Evolutionary conservation across 2,113 vertebrate genomes (phyloP).

Genomic region (Vidua macroura): DNA sequence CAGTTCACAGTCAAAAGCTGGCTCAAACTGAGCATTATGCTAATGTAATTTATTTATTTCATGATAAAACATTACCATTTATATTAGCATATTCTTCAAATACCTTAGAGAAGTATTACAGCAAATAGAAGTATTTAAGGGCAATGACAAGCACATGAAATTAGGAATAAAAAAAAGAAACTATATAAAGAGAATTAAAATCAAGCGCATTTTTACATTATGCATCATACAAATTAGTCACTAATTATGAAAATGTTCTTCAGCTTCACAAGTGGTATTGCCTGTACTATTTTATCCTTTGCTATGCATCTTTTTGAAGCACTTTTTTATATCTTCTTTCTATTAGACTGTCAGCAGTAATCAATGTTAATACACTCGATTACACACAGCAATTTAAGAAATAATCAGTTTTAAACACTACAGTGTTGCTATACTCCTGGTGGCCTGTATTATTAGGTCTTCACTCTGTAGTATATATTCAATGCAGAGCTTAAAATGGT

Average conservation of each 20-base stretch:
- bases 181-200: not conserved
- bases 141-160: not conserved
- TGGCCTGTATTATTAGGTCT: not conserved
- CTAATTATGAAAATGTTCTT: conserved; percentile 22
- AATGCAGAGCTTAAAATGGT: not conserved
- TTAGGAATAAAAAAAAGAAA: not conserved
- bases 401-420: not conserved
- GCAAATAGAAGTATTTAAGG: not conserved
- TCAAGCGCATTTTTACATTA: not conserved
- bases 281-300: not conserved
- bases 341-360: conserved; percentile 20
- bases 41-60: not conserved
- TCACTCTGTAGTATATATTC: not conserved
- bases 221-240: not conserved
- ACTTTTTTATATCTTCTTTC: not conserved
- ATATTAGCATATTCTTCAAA: not conserved
- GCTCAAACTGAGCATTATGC: not conserved
- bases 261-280: not conserved
- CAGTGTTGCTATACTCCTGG: not conserved
- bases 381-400: not conserved
- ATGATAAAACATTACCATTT: not conserved
- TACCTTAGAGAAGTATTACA: not conserved
- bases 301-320: not conserved
- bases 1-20: not conserved
- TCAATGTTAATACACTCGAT: not conserved